phyloP scores from a whole-genome alignment of 2,888 invertebrate genomes.

The Timema podura region DNA sequence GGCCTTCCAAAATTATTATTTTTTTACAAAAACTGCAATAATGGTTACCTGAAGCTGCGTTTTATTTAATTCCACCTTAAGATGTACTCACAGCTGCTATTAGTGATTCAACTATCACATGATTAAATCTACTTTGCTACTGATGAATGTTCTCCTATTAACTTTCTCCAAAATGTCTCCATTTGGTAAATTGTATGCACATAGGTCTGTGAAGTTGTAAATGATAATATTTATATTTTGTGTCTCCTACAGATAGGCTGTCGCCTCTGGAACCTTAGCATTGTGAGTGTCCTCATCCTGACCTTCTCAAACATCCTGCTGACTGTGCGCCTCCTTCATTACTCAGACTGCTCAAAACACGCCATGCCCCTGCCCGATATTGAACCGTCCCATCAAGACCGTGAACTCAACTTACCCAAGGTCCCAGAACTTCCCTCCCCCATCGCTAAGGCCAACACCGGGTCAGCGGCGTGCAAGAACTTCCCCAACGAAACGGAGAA shows the following conservation, averaged over 20 bases:
- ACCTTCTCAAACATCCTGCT: conserved; percentile 61
- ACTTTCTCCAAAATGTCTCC: too few species aligned
- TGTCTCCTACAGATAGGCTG: conserved; percentile 46
- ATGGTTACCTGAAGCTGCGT: too few species aligned
- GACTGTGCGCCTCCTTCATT: conserved; percentile 54
- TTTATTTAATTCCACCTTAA: too few species aligned
- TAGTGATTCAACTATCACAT: too few species aligned
- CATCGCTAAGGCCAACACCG: conserved; percentile 46
- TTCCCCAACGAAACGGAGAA: conserved; percentile 36
- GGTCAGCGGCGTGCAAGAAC: conserved; percentile 39
- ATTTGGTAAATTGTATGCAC: too few species aligned
- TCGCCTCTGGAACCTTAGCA: conserved; percentile 64
- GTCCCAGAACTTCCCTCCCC: conserved; percentile 21
- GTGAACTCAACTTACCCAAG: conserved; percentile 24
- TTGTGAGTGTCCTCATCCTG: conserved; percentile 59
- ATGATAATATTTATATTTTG: not conserved
- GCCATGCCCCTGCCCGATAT: conserved; percentile 26
- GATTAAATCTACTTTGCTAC: too few species aligned
- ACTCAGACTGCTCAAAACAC: conserved; percentile 40
- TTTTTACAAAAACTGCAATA: too few species aligned
- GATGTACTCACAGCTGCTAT: too few species aligned
- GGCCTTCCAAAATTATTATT: too few species aligned
- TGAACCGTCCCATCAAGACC: conserved; percentile 23
- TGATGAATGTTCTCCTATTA: too few species aligned
- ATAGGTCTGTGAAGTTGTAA: too few species aligned